A percentile compares a stretch with the other conserved stretches of the same genome.
Evolutionary conservation across 2,113 vertebrate species (phyloP).

Genomic region (Romanogobio albipinnatus): DNA sequence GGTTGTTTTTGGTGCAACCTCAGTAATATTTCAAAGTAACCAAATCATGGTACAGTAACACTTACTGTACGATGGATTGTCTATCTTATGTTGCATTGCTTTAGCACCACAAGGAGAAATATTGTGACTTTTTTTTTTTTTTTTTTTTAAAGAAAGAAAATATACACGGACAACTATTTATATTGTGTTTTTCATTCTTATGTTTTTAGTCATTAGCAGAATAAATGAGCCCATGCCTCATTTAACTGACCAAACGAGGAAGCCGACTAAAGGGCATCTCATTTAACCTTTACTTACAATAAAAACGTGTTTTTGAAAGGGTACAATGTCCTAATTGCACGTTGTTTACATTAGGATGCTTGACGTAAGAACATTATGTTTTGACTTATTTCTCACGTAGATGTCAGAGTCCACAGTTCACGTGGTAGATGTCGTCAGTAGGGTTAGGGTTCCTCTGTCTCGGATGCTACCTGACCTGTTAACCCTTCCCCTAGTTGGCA

Average conservation of each 20-base stretch:
- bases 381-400: not conserved
- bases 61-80: conserved; percentile 17
- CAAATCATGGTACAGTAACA: conserved; percentile 25
- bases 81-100: not conserved
- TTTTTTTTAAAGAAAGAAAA: conserved; percentile 17
- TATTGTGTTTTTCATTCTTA: conserved; percentile 15
- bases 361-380: conserved; percentile 4
- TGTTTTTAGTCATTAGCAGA: not conserved
- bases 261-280: not conserved
- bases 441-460: not conserved
- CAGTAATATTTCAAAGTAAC: conserved; percentile 15
- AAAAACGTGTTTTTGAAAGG: not conserved
- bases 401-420: conserved; percentile 45
- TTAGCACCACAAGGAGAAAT: conserved; percentile 17
- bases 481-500: conserved; percentile 17
- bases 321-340: conserved; percentile 1
- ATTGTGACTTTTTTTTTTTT: conserved; percentile 35
- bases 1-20: conserved; percentile 42
- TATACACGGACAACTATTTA: conserved; percentile 42
- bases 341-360: conserved; percentile 13
- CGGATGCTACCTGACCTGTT: not conserved
- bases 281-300: not conserved
- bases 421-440: not conserved
- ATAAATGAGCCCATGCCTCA: not conserved
- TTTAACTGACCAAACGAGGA: not conserved